These are phyloP conservation scores for Dendrocincla fuliginosa DNA, from an alignment of 2,797 vertebrate species.

Conservation along the genomic window DNA sequence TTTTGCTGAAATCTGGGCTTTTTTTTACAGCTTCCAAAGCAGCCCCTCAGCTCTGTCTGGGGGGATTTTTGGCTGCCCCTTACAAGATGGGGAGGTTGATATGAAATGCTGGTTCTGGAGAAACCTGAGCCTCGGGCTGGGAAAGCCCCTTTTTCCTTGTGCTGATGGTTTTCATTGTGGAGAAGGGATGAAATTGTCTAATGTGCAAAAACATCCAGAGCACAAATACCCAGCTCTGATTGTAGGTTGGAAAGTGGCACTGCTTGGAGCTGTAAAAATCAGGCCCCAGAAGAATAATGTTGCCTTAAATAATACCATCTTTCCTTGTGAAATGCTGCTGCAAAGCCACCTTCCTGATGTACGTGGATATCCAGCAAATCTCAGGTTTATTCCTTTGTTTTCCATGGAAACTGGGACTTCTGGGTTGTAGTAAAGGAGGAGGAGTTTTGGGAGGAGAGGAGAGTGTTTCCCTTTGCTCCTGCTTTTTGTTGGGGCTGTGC, in stretches of 20 bases:
- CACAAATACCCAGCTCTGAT: neutral
- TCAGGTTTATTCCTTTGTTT: fast-evolving
- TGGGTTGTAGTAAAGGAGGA: neutral
- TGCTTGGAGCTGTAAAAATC: neutral
- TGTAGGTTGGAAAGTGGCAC: neutral
- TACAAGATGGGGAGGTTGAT: neutral
- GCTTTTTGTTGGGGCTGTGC: neutral
- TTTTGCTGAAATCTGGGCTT: neutral
- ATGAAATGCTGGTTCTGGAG: neutral
- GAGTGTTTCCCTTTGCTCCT: neutral
- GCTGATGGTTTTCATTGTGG: neutral
- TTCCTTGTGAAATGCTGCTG: neutral
- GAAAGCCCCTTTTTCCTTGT: neutral
- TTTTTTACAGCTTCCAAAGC: neutral
- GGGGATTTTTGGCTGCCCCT: neutral
- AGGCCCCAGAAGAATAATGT: neutral
- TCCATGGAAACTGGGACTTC: neutral
- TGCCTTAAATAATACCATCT: neutral
- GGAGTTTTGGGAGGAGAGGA: neutral
- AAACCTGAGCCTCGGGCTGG: neutral
- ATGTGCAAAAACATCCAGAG: neutral
- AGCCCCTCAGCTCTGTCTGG: neutral
- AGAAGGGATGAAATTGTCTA: neutral
- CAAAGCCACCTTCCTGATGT: fast-evolving
- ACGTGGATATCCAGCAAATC: fast-evolving